Evolutionary conservation across 1,140 invertebrate species (phyloP).

Genomic region (Sipha flava): DNA sequence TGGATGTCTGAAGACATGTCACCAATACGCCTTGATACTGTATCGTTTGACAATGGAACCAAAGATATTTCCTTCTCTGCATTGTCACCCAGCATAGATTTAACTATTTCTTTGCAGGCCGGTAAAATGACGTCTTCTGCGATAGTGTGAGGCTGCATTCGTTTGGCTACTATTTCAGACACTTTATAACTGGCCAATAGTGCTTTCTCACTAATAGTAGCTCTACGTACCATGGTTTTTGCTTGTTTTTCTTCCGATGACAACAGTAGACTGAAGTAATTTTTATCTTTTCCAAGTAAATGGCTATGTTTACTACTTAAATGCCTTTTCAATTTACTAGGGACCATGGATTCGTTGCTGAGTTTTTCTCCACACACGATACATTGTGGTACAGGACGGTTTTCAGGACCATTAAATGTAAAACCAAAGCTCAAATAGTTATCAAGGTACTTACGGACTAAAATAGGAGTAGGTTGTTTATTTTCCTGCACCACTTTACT

Average conservation of each 20-base stretch:
- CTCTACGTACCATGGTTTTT: not conserved
- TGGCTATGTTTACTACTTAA: not conserved
- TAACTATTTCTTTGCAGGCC: constrained; percentile 40
- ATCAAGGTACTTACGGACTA: too few species aligned
- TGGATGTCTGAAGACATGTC: not conserved
- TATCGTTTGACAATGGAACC: not conserved
- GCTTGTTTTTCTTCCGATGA: not conserved
- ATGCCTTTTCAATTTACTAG: not conserved
- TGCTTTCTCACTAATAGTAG: not conserved
- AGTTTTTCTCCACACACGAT: too few species aligned
- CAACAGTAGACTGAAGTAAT: not conserved
- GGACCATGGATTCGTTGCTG: not conserved
- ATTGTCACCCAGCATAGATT: too few species aligned
- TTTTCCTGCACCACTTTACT: too few species aligned
- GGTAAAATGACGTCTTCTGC: constrained; percentile 42
- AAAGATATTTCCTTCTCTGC: constrained; percentile 33
- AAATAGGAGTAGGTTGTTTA: too few species aligned
- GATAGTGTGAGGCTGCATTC: constrained; percentile 39
- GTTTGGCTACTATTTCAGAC: constrained; percentile 27
- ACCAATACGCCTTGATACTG: not conserved
- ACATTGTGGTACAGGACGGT: not conserved
- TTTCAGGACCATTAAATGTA: too few species aligned
- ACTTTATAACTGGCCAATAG: constrained; percentile 39
- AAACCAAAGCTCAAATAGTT: too few species aligned
- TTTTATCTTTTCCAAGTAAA: too few species aligned